Base-by-base conservation (phyloP, 2,113 vertebrate genomes). In the Rhegmatorhina hoffmannsi region DNA sequence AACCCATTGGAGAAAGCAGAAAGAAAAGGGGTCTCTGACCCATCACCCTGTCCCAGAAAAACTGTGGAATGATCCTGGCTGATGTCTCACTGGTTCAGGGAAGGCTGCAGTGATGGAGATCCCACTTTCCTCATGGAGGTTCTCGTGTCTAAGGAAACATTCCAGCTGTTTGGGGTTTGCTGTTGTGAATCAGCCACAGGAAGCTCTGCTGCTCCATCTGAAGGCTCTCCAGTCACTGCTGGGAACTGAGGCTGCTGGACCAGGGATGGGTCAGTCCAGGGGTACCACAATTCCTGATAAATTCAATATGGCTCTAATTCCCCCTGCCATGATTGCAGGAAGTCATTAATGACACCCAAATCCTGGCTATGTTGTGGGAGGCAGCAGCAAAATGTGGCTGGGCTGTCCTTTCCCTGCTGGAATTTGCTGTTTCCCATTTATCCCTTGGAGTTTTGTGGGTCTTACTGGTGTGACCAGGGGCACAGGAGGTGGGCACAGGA, bases 311-410 rank as follows among this genome's bases (percentile, higher is more conserved):
- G 11, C 24, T 28, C 58, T 59, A 75, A 53, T 49, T 73, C 44
- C 52, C 10, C 23, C 2, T 26, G 43, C 36, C 8, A 7, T 19
- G 31, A 49, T 40, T 72, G 21, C 19, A 64, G n/a, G 31, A 64
- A 44, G 21, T 12, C 40, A n/a, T 40, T 50, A 83, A 33, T 1
- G 36, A 21, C 17, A 17, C 21, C 26, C 60, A 58, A 16, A 77
- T 58, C 73, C 21, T 18, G 53, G 4, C 13, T 11, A 7, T 2
- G 0, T 9, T 6, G 40, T 43, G 40, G 40, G 40, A 43, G 40
- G 36, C 10, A 62, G 73, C 0, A 0, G 52, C 46, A 43, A 29
- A 84, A 80, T 3, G 5, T 9, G 47, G 47, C 52, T n/a, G 3
- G 0, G 0, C 26, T 43, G 4, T 6, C 4, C 2, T 66, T 72